Evolutionary conservation across 2,888 invertebrate genomes (phyloP).

Genomic region (Aelia acuminata): DNA sequence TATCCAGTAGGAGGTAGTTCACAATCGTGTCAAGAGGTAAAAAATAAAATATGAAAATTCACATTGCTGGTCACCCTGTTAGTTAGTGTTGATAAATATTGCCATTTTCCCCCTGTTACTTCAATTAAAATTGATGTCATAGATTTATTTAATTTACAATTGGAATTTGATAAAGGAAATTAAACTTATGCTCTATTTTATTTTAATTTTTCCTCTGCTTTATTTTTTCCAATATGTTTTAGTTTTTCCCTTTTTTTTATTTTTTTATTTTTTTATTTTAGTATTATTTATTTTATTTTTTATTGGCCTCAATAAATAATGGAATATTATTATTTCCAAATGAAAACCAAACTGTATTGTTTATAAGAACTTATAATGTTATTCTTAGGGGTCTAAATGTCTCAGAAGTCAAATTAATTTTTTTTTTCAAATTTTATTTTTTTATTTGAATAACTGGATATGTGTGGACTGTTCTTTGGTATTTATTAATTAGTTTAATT

Average conservation of each 20-base stretch:
- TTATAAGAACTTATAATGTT: no score
- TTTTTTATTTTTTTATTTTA: neutral
- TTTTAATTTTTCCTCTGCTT: no score
- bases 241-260: neutral
- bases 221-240: neutral
- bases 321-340: slow-evolving; percentile 13
- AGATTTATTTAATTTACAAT: neutral
- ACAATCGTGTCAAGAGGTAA: no score
- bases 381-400: no score
- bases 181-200: neutral
- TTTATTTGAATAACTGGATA: no score
- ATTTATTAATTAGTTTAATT: neutral
- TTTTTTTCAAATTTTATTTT: no score
- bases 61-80: neutral
- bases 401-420: no score
- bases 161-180: neutral
- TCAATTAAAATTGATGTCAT: neutral
- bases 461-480: neutral
- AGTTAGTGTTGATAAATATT: neutral
- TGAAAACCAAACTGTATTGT: slow-evolving; percentile 46
- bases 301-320: slow-evolving; percentile 17
- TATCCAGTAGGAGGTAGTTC: no score
- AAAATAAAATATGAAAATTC: no score
- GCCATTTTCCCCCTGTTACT: neutral
- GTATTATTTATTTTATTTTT: neutral